phyloP scores from a whole-genome alignment of 2,113 vertebrate species.

The Pachyramphus minor region DNA sequence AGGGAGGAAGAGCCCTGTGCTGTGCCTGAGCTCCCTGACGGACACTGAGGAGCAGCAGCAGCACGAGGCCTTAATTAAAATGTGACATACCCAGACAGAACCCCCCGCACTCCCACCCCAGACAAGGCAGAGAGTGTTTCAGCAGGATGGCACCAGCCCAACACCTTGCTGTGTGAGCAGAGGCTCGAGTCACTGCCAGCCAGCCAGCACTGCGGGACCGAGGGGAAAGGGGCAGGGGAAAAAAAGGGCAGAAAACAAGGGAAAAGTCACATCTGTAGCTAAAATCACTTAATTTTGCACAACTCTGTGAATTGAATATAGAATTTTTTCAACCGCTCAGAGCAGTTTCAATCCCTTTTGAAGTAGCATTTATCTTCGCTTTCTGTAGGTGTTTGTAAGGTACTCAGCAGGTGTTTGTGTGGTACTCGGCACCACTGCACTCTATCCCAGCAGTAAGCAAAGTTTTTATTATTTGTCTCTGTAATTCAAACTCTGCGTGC shows the following conservation, averaged over 20 bases:
- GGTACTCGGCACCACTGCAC: not conserved
- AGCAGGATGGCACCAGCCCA: not conserved
- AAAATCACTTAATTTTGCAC: not conserved
- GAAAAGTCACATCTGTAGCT: not conserved
- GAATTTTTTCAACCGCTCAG: not conserved
- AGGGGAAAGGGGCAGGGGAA: not conserved
- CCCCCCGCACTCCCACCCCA: accelerated
- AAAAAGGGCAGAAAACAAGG: not conserved
- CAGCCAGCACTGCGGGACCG: not conserved
- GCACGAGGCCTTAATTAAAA: not conserved
- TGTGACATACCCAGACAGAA: not conserved
- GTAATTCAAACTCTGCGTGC: not conserved
- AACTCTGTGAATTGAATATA: not conserved
- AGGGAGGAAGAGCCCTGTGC: accelerated
- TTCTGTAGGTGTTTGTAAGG: not conserved
- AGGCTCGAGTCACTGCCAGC: not conserved
- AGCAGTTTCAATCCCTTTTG: not conserved
- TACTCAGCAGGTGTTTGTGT: not conserved
- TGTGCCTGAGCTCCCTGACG: accelerated
- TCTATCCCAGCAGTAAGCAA: not conserved
- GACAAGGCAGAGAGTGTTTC: not conserved
- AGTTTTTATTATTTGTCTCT: conserved; percentile 8
- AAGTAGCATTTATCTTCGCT: not conserved
- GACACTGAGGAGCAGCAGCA: not conserved
- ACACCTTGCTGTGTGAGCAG: not conserved